Conservation (phyloP, 2,888 invertebrate genomes). For the Hofmannophila pseudospretella region DNA sequence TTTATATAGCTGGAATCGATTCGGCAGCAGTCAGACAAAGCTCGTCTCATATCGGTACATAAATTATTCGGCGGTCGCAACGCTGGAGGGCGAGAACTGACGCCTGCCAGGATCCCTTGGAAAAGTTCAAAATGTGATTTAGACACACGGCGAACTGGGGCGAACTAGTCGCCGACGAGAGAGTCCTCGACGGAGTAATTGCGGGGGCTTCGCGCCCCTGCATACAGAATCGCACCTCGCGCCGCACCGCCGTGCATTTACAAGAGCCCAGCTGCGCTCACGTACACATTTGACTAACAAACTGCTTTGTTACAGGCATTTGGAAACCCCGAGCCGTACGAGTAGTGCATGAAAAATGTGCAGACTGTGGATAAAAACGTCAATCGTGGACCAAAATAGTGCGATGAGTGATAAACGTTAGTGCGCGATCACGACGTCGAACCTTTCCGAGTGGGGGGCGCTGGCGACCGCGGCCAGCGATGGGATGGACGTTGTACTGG, state of each 20-base stretch:
- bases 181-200: slow-evolving; percentile 36
- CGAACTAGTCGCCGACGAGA: slow-evolving; percentile 22
- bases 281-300: slow-evolving; percentile 15
- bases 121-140: slow-evolving; percentile 56
- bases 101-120: slow-evolving; percentile 26
- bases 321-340: slow-evolving; percentile 19
- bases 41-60: slow-evolving; percentile 38
- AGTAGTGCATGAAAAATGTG: slow-evolving; percentile 48
- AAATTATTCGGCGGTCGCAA: slow-evolving; percentile 45
- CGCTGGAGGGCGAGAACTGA: slow-evolving; percentile 14
- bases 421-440: slow-evolving; percentile 67
- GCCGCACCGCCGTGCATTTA: slow-evolving; percentile 32
- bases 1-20: slow-evolving; percentile 41
- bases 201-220: slow-evolving; percentile 37
- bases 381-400: slow-evolving; percentile 32
- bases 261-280: slow-evolving; percentile 20
- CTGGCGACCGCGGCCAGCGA: slow-evolving; percentile 71
- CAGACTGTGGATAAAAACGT: slow-evolving; percentile 35
- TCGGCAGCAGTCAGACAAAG: slow-evolving; percentile 35
- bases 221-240: slow-evolving; percentile 11
- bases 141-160: slow-evolving; percentile 33
- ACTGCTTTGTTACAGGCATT: slow-evolving; percentile 38
- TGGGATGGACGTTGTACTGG: slow-evolving; percentile 70
- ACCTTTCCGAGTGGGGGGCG: slow-evolving; percentile 59
- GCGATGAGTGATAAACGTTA: slow-evolving; percentile 48